Base-by-base conservation (phyloP, 1,140 invertebrate species). In the Oryctes rhinoceros region DNA sequence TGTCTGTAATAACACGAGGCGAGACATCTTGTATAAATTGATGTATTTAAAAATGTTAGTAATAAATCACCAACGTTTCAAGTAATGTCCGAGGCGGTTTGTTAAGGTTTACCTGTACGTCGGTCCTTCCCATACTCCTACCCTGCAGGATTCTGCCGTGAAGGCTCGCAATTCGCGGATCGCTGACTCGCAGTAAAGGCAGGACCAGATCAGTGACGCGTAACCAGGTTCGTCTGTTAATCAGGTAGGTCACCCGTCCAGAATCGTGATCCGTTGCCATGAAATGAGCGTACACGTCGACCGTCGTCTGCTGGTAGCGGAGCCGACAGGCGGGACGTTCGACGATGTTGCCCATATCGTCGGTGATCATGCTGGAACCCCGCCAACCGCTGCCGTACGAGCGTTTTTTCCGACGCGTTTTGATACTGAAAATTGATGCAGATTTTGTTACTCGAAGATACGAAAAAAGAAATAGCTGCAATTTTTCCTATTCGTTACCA, bases 201-300 rank as follows among this genome's bases (percentile, higher is more conserved):
- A 93, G 88, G 15, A 99, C 94, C n/a, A 98, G 89, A 86, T 98
- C 96, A 0, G 97, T 99, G 3, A 99, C 94, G 62, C 95, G 91
- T 24, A 98, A 88, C 89, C 94, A 95, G 0, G 96, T 97, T 49
- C 96, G 92, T 0, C 96, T 90, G 74, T 96, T 97, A 30, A 98
- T 94, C 80, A 98, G 93, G 88, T 97, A 98, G 11, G 94, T 96
- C 7, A 95, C 94, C 65, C 96, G 91, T 0, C 97, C 96, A 0
- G 96, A 96, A 86, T 97, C 96, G 86, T 98, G 96, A 87, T 97
- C 96, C 18, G 93, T 93, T 0, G 96, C 96, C 44, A 96, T 89
- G 87, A 99, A 98, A 81, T 94, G 92, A 1, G 97, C 95, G 85
- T 96, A 97, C 1, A 94, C 95, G 87, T 98, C 95, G 15, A 99